Base-by-base conservation (phyloP, 2,888 invertebrate genomes). In the Bellardia pandia region DNA sequence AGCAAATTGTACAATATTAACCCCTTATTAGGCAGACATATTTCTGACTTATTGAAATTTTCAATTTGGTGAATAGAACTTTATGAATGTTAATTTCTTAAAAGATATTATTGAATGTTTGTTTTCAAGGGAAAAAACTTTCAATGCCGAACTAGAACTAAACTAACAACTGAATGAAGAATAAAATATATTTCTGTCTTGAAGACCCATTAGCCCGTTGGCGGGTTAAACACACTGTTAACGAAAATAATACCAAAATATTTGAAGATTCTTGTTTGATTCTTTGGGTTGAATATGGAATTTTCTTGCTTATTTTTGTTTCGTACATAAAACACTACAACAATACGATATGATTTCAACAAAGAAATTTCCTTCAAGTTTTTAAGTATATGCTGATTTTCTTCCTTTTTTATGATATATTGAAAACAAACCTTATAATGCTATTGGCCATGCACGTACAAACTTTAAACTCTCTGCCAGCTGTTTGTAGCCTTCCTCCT, bases 381-480 rank as follows among this genome's bases (percentile, higher is more conserved):
- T 77, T 80, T 74, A 78, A 56, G 81, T 75, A 68, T 85, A 85
- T 85, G 87, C 81, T 76, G 87, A 87, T 78, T 85, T 87, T 87
- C 71, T 78, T 69, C 60, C 64, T 81, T 86, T 85, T 76, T 82
- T 81, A 85, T 87, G 87, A 82, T 82, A 85, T 81, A 87, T 85
- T 87, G 74, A 78, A 87, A 81, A 81, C 78, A 81, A 85, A 86
- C 79, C 79, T 83, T 86, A 80, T 64, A 76, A 85, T 85, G 87
- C 87, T 87, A 68, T 87, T 87, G 87, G 85, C 87, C 74, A 85
- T 87, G 81, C 87, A 87, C 87, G 87, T 87, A 85, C 74, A 81
- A 85, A 82, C 87, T 87, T 78, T 87, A 87, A 87, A 82, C 87
- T 82, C 75, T 85, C 56, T 82, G 81, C 85, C 87, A 87, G 85